Base-by-base conservation (phyloP, 2,888 invertebrate genomes). In the Catocala fraxini region DNA sequence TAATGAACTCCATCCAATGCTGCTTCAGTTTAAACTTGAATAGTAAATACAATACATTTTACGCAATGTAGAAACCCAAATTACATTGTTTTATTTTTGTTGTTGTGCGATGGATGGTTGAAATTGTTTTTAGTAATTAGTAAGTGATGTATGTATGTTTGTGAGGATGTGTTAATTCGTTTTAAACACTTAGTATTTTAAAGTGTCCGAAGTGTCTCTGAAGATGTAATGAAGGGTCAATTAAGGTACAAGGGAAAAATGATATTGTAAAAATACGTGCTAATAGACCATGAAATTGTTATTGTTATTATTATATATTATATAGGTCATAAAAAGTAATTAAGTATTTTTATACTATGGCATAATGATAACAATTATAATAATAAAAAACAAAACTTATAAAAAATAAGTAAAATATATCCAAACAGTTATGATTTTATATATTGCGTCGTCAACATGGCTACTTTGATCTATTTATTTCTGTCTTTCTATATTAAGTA, bases 81-180 rank as follows among this genome's bases (percentile, higher is more conserved):
- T 49, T 54, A 41, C 60, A 60, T 57, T 61, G 48, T 68, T 43
- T 43, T 45, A 34, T 70, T 73, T 57, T 35, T 33, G n/a, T 34
- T 46, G 46, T 53, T 59, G 7, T 25, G 1, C 0, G 25, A 42
- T 39, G 57, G 45, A 62, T 33, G 34, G 49, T 60, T 65, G 12
- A 60, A 63, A 71, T 65, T 57, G 39, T 55, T 70, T 54, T 59
- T 48, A 49, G 55, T 59, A 46, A 67, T 67, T 65, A 63, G 58
- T 56, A n/a, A 45, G 34, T 51, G 46, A 56, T 60, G 35, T 39
- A 56, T 34, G 12, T 41, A 57, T 25, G 45, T 56, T 62, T 51
- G 47, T n/a, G 56, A 34, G 39, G 59, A 63, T 67, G 69, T 57
- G 59, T 72, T 64, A 63, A 72, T 70, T 60, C 56, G 12, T 56